Evolutionary conservation across 2,888 invertebrate genomes (phyloP), one percentile per base, ranked within the genome.

Genomic region (Choreutis nemorana): DNA sequence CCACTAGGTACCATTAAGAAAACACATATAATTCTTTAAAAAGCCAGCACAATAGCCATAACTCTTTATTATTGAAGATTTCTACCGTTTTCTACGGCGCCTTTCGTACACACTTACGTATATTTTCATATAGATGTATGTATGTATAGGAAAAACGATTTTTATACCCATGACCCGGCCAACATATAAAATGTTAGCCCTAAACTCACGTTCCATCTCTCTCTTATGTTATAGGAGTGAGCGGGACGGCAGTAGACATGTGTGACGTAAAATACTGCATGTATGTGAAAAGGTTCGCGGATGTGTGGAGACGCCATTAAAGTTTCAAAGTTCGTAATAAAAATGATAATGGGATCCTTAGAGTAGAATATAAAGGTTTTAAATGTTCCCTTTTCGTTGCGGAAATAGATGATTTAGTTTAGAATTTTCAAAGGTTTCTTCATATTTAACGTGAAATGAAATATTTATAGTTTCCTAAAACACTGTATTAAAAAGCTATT

Each of bases 111-210:
- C 49, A 48, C 34, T 44, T 32, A 33, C 35, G 34, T 45, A 43
- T 44, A 50, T 40, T 32, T 44, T 50, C 44, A 50, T 45, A 40
- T 42, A 45, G 48, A 43, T 47, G 36, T 56, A 47, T 56, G 53
- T 53, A 45, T 64, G 57, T 57, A 61, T 68, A 50, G 57, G 61
- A 58, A 62, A 68, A 77, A 71, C 68, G 73, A 73, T 73, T 77
- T 73, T 75, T 78, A 78, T 75, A 77, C 78, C 78, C 75, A 71
- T 81, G 80, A 79, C 79, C 78, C 75, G 55, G 75, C 71, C 66
- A 80, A 79, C 78, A 61, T 73, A 78, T 79, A 80, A 79, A 78
- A 71, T 67, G 77, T 79, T 79, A 61, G 72, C 65, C 77, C 72
- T 73, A 70, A 72, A 71, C 68, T 65, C 42, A 44, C 44, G 16